Percentiles rank a stretch among this genome's conserved stretches.
phyloP scores from a whole-genome alignment of 2,113 vertebrate species.

The Hemicordylus capensis region DNA sequence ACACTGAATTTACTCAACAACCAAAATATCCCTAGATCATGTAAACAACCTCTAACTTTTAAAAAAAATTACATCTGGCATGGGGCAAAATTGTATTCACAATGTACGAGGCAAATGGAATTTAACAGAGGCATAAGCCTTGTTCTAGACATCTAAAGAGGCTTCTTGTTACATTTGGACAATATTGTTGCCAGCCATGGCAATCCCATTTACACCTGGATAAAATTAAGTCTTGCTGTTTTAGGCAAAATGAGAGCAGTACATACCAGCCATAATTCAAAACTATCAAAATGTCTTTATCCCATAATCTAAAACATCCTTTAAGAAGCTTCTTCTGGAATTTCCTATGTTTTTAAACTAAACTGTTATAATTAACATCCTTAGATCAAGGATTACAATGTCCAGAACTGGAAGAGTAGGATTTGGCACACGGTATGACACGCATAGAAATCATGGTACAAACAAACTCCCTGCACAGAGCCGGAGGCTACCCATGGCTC shows the following conservation, averaged over 20 bases:
- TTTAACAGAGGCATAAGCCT: slow-evolving; percentile 6
- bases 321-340: slow-evolving; percentile 48
- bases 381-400: slow-evolving; percentile 18
- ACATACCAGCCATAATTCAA: slow-evolving; percentile 45
- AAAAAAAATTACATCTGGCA: background rate
- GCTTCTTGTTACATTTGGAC: background rate
- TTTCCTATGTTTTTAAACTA: background rate
- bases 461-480: slow-evolving; percentile 34
- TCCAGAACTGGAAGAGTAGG: slow-evolving; percentile 57
- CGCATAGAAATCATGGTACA: slow-evolving; percentile 46
- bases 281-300: slow-evolving; percentile 39
- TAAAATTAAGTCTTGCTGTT: slow-evolving; percentile 24
- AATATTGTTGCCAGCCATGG: slow-evolving; percentile 32
- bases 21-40: background rate
- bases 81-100: background rate
- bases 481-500: slow-evolving; percentile 24
- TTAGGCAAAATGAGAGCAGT: slow-evolving; percentile 23
- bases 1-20: background rate
- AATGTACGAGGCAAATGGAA: background rate
- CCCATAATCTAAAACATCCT: slow-evolving; percentile 48
- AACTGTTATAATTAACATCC: slow-evolving; percentile 41
- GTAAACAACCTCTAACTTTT: background rate
- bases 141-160: slow-evolving; percentile 31
- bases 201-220: slow-evolving; percentile 20
- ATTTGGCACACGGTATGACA: slow-evolving; percentile 39